Percentiles rank a stretch among this genome's conserved stretches.
Evolutionary conservation across 2,797 vertebrate genomes (phyloP).

Genomic region (Philypnodon macrostomus): DNA sequence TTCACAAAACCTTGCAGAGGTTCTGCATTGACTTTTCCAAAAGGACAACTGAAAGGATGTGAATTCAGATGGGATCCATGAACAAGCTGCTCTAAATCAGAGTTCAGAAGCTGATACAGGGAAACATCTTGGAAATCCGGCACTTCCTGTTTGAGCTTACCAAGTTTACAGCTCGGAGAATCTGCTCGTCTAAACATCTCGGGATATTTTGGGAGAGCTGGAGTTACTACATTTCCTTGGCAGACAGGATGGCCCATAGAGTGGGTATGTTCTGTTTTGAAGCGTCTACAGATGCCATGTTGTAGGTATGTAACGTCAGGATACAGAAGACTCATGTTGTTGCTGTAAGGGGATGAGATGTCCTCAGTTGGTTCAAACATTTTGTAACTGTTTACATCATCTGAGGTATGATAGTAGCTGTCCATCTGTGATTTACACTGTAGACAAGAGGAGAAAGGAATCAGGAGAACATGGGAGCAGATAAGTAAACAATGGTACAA

Average conservation of each 20-base stretch:
- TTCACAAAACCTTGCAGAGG: constrained; percentile 79
- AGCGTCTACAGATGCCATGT: constrained; percentile 87
- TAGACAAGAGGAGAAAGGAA: too few species aligned
- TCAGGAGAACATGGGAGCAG: too few species aligned
- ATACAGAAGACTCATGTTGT: constrained; percentile 96
- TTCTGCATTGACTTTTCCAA: constrained; percentile 74
- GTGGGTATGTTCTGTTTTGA: constrained; percentile 94
- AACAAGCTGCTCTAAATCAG: constrained; percentile 86
- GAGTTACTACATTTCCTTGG: constrained; percentile 67
- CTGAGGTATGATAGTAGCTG: constrained; percentile 85
- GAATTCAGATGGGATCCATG: too few species aligned
- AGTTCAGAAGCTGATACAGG: constrained; percentile 90
- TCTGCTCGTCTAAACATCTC: constrained; percentile 83
- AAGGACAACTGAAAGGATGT: too few species aligned
- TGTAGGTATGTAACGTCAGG: constrained; percentile 89
- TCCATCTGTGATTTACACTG: constrained; percentile 93
- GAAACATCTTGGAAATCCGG: too few species aligned
- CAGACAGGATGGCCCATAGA: constrained; percentile 81
- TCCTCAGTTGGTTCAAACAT: constrained; percentile 86
- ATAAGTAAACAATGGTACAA: too few species aligned
- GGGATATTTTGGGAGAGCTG: constrained; percentile 84
- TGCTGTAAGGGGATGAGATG: constrained; percentile 87
- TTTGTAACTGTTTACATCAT: too few species aligned
- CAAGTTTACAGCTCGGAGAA: too few species aligned
- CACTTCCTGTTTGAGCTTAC: constrained; percentile 97